phyloP scores from a whole-genome alignment of 2,888 invertebrate genomes.

The Tenodera sinensis region DNA sequence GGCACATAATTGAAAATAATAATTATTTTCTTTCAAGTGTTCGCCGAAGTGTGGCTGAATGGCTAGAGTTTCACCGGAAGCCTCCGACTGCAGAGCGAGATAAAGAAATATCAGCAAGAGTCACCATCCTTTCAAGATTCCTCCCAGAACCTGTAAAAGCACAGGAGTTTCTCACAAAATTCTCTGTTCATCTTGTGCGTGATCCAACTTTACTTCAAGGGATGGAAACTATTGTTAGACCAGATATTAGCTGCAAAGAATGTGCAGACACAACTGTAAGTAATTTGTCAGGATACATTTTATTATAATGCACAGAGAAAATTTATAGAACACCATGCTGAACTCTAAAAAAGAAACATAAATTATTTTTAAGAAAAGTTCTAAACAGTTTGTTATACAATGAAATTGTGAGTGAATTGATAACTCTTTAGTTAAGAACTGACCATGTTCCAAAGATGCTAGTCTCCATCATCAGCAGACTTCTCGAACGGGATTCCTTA shows the following conservation, averaged over 20 bases:
- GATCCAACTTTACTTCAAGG: slow-evolving; percentile 67
- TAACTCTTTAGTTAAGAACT: too few relatives aligned
- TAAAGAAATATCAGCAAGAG: slow-evolving; percentile 67
- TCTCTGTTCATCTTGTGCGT: slow-evolving; percentile 72
- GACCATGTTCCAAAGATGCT: too few relatives aligned
- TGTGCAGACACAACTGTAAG: slow-evolving; percentile 86
- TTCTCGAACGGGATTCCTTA: too few relatives aligned
- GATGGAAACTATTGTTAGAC: slow-evolving; percentile 83
- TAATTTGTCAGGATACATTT: not conserved
- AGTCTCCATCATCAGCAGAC: too few relatives aligned
- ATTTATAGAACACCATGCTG: too few relatives aligned
- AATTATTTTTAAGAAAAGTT: too few relatives aligned
- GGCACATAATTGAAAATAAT: too few relatives aligned
- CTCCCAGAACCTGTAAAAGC: slow-evolving; percentile 91
- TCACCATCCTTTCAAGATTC: slow-evolving; percentile 62
- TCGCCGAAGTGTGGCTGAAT: slow-evolving; percentile 78
- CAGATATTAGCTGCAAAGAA: slow-evolving; percentile 88
- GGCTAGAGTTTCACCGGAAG: slow-evolving; percentile 79
- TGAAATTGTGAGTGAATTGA: too few relatives aligned
- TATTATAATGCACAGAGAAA: not conserved
- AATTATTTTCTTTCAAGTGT: slow-evolving; percentile 50
- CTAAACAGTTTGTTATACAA: too few relatives aligned
- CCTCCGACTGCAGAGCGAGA: slow-evolving; percentile 65
- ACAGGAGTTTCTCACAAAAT: slow-evolving; percentile 80
- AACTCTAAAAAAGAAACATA: too few relatives aligned